These are phyloP conservation scores for Ophioninae sp. DNA, from an alignment of 2,888 invertebrate species.

Conservation along the genomic window DNA sequence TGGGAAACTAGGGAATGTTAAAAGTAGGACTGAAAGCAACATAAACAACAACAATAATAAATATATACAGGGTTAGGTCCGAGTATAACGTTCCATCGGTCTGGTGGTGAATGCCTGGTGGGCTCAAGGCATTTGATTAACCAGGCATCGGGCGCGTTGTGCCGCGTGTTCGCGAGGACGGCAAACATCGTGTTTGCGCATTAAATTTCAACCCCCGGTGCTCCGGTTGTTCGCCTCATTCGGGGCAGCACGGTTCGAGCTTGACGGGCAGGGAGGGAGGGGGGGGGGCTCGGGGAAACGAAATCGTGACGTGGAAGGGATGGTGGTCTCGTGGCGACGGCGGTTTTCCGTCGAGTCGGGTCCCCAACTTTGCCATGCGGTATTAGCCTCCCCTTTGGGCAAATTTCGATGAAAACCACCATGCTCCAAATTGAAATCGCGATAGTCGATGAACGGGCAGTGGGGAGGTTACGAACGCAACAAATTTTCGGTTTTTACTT, in stretches of 20 bases:
- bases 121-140: constrained; percentile 60
- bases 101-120: constrained; percentile 55
- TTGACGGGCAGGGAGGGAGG: background rate
- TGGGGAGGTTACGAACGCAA: background rate
- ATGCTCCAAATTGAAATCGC: background rate
- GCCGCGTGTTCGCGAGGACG: constrained; percentile 46
- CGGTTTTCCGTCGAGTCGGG: background rate
- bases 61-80: constrained; percentile 6
- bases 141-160: constrained; percentile 47
- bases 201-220: constrained; percentile 54
- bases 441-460: background rate
- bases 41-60: background rate
- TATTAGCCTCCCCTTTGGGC: constrained; percentile 23
- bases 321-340: background rate
- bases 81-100: constrained; percentile 52
- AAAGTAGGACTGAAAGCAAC: background rate
- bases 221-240: constrained; percentile 41
- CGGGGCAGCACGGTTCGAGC: background rate
- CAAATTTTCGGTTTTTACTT: background rate
- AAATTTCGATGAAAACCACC: background rate
- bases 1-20: background rate
- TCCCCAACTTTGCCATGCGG: constrained; percentile 35
- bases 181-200: constrained; percentile 61
- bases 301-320: background rate
- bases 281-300: background rate